Evolutionary conservation across 2,797 vertebrate species (phyloP).

Genomic region (Anas georgica): DNA sequence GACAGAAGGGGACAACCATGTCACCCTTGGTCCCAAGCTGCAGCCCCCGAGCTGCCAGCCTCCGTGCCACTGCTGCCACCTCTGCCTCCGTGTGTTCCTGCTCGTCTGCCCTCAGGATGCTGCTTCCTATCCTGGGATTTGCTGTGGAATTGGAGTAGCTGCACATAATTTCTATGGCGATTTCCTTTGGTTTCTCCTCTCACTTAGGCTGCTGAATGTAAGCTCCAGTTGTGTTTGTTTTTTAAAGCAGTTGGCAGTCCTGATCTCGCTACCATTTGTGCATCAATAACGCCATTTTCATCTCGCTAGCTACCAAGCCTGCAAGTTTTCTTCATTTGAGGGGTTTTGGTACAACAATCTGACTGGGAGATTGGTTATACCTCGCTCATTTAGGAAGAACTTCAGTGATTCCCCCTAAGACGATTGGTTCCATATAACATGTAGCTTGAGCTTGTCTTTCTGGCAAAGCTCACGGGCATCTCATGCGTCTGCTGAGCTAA

Average conservation of each 20-base stretch:
- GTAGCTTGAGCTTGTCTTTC: neutral
- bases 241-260: constrained; percentile 40
- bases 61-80: rapidly evolving
- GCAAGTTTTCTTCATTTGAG: neutral
- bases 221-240: constrained; percentile 17
- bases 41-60: neutral
- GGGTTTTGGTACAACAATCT: neutral
- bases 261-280: constrained; percentile 22
- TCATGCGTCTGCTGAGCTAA: constrained; percentile 40
- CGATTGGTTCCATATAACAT: neutral
- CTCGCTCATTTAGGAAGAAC: neutral
- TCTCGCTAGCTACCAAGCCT: constrained; percentile 11
- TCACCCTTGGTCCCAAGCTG: neutral
- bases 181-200: constrained; percentile 44
- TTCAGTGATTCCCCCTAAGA: constrained; percentile 28
- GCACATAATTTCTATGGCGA: neutral
- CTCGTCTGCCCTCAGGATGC: neutral
- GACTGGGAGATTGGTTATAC: constrained; percentile 20
- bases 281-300: constrained; percentile 54
- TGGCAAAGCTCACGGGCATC: neutral
- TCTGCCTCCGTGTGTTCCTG: neutral
- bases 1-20: neutral
- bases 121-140: neutral
- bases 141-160: neutral
- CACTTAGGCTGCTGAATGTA: constrained; percentile 18